Percentiles rank a stretch among this genome's conserved stretches.
Conservation (phyloP, 2,797 vertebrate species). For the Poecilia gillii region DNA sequence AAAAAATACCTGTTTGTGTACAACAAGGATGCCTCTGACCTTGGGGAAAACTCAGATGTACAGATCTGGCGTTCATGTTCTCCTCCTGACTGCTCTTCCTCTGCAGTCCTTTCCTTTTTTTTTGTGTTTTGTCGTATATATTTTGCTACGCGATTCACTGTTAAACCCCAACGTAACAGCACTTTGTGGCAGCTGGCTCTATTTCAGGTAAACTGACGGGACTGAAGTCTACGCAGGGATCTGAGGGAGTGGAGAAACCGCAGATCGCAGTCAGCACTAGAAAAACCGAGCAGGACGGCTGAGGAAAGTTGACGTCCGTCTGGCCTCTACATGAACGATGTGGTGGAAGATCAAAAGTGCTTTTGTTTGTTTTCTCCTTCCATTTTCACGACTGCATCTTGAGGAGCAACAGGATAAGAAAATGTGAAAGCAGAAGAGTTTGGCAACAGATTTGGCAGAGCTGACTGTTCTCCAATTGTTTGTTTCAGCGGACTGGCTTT, state of each 20-base stretch:
- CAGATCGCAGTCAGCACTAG: slow-evolving; percentile 3
- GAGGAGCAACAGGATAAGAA: slow-evolving; percentile 36
- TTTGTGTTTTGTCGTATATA: slow-evolving; percentile 21
- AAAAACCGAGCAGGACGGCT: slow-evolving; percentile 20
- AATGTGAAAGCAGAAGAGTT: slow-evolving; percentile 67
- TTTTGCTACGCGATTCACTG: slow-evolving; percentile 31
- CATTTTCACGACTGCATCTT: slow-evolving; percentile 26
- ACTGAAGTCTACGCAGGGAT: slow-evolving; percentile 22
- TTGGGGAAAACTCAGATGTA: slow-evolving; percentile 7
- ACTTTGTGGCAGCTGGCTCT: slow-evolving; percentile 67
- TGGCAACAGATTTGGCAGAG: slow-evolving; percentile 91
- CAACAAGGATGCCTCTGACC: slow-evolving; percentile 42
- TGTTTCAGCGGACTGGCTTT: slow-evolving; percentile 37
- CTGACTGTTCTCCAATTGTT: slow-evolving; percentile 63
- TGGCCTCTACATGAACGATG: slow-evolving; percentile 6
- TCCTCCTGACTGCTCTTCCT: slow-evolving; percentile 31
- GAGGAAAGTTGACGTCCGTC: slow-evolving; percentile 21
- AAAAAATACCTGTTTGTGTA: slow-evolving; percentile 72
- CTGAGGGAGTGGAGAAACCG: slow-evolving; percentile 10
- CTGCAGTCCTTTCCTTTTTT: slow-evolving; percentile 40
- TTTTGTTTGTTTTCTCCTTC: slow-evolving; percentile 18
- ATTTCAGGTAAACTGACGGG: slow-evolving; percentile 41
- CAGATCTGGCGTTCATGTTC: slow-evolving; percentile 40
- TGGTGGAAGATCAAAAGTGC: slow-evolving; percentile 45
- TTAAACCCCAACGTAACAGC: slow-evolving; percentile 61